Conservation (phyloP, 2,113 vertebrate species). For the Lonchura striata region DNA sequence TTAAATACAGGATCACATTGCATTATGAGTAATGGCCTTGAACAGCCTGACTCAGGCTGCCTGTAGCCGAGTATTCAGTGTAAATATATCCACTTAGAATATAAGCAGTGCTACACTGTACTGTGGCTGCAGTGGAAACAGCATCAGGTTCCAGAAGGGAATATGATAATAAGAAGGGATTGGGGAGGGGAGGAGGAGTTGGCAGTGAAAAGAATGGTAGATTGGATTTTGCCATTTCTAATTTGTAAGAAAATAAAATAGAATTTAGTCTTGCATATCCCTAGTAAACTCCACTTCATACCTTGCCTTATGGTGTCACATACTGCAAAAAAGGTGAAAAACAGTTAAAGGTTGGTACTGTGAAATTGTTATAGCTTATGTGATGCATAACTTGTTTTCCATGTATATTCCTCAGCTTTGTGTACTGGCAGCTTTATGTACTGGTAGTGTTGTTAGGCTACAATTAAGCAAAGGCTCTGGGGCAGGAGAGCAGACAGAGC, state of each 20-base stretch:
- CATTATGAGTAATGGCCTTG: background rate
- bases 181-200: background rate
- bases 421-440: background rate
- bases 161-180: background rate
- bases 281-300: background rate
- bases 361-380: background rate
- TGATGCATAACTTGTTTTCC: background rate
- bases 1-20: background rate
- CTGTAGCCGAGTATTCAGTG: background rate
- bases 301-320: background rate
- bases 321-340: background rate
- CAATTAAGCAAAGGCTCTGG: background rate
- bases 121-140: background rate
- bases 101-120: background rate
- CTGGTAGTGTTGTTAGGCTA: background rate
- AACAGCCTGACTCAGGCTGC: background rate
- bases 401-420: background rate
- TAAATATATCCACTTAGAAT: background rate
- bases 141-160: background rate
- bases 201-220: background rate
- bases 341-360: background rate
- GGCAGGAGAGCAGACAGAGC: background rate
- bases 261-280: background rate
- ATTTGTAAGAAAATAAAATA: background rate
- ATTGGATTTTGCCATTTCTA: background rate